Evolutionary conservation across 2,113 vertebrate species (phyloP), one percentile per base, ranked within the genome.

Genomic region (Scolopax mira): DNA sequence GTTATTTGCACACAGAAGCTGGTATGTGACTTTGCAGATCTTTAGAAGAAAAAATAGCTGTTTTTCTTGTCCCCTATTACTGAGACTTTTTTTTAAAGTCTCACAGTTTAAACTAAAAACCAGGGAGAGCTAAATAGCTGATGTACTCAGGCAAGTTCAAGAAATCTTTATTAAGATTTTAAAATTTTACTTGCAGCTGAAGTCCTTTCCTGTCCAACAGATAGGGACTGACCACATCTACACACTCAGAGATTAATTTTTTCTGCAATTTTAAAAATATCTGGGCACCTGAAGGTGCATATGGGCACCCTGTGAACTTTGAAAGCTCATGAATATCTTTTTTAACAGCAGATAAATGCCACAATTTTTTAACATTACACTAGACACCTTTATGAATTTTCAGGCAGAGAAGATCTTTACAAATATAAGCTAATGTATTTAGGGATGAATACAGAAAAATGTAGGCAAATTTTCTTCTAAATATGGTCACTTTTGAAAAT

Each of bases 291-390:
- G 33, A 60, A 27, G 52, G 39, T 79, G 35, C 15, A 55, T 9
- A 17, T 10, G 44, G 16, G 15, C 42, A 51, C 15, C 11, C 4
- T 42, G 57, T 31, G 52, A 46, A 35, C 64, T 79, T 28, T 62
- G 44, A 54, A 82, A 70, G 19, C 39, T 55, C 44, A 31, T 65
- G 23, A 55, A 67, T 2, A 1, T 48, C 27, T 30, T 58, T 52
- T 67, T 54, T 46, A 79, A 7, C 13, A 58, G 39, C 30, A 62
- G 37, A 25, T 66, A n/a, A 44, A 35, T 16, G 25, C 6, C 61
- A 33, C 33, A 27, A 18, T 22, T 57, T 88, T 37, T 37, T 27
- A 48, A 39, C 0, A 0, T 9, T 87, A 55, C 39, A 21, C 13
- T 8, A 71, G 39, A 39, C 4, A 51, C 5, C 41, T 57, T 2